A percentile compares a stretch with the other conserved stretches of the same genome.
Evolutionary conservation across 1,140 invertebrate genomes (phyloP).

Genomic region (Elymnias hypermnestra): DNA sequence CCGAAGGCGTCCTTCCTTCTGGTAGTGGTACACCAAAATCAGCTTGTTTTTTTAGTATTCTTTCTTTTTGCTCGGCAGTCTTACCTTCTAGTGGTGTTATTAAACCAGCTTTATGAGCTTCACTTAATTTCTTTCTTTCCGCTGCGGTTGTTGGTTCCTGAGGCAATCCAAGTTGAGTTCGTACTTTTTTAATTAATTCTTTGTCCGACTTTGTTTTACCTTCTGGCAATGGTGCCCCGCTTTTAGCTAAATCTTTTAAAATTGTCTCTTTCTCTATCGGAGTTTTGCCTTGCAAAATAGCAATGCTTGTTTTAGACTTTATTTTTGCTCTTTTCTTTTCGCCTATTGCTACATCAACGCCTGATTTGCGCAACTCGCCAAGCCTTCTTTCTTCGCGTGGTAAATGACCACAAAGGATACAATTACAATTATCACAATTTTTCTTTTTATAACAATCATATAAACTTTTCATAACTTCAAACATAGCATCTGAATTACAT

Average conservation of each 20-base stretch:
- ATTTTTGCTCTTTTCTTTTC: no score
- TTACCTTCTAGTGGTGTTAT: conserved; percentile 41
- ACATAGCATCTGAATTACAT: conserved; percentile 57
- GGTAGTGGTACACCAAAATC: conserved; percentile 33
- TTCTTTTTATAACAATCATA: conserved; percentile 60
- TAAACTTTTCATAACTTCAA: conserved; percentile 56
- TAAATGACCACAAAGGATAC: conserved; percentile 46
- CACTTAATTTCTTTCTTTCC: conserved; percentile 12
- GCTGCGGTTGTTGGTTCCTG: conserved; percentile 2
- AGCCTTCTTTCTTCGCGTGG: conserved; percentile 35
- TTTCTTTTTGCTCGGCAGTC: conserved; percentile 33
- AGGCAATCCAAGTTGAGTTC: not conserved
- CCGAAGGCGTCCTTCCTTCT: conserved; percentile 21
- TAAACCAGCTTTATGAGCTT: conserved; percentile 30
- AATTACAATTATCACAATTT: conserved; percentile 52
- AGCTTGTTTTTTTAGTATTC: conserved; percentile 30
- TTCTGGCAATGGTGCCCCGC: conserved; percentile 23
- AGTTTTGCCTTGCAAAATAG: conserved; percentile 31
- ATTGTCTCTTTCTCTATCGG: conserved; percentile 13
- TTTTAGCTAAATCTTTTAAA: conserved; percentile 1
- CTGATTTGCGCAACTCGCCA: conserved; percentile 33
- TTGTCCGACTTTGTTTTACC: conserved; percentile 27
- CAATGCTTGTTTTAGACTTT: no score
- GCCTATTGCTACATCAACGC: not conserved
- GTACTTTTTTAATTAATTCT: conserved; percentile 20